phyloP scores from a whole-genome alignment of 2,888 invertebrate species.

The Drosophila demipolita region DNA sequence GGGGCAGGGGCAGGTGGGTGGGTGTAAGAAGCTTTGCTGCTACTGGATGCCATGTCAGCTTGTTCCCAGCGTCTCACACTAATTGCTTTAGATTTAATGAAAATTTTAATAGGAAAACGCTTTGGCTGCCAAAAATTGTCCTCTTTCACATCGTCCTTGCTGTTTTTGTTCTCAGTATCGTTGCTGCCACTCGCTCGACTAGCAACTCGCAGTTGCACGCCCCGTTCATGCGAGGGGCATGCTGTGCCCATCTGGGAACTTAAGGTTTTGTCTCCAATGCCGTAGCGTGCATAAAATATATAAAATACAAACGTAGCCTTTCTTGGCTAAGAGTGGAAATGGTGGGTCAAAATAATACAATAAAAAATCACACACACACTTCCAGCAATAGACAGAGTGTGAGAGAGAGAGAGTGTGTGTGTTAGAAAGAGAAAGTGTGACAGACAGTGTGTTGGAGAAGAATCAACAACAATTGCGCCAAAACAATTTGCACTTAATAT shows the following conservation, averaged over 20 bases:
- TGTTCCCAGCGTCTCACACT: conserved; percentile 57
- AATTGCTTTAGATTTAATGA: conserved; percentile 83
- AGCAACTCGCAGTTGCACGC: conserved; percentile 8
- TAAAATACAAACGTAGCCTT: conserved; percentile 40
- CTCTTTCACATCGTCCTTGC: conserved; percentile 14
- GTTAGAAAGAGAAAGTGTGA: conserved; percentile 1
- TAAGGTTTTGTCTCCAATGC: conserved; percentile 48
- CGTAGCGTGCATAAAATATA: conserved; percentile 66
- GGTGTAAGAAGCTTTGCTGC: conserved; percentile 10
- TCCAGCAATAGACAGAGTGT: background rate
- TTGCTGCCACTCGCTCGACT: conserved; percentile 27
- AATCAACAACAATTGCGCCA: conserved; percentile 64
- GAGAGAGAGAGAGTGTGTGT: background rate
- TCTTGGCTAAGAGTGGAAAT: background rate
- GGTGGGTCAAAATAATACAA: conserved; percentile 1
- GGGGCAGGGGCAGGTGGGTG: background rate
- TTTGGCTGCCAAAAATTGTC: conserved; percentile 69
- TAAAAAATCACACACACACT: conserved; percentile 3
- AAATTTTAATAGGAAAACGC: conserved; percentile 82
- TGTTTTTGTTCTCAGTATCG: background rate
- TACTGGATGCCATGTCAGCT: conserved; percentile 47
- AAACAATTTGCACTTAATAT: conserved; percentile 78
- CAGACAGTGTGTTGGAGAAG: conserved; percentile 8
- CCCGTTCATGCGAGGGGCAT: background rate
- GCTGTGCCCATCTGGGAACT: conserved; percentile 10